phyloP scores from a whole-genome alignment of 2,797 vertebrate genomes.

The Brachyrhaphis roseni region DNA sequence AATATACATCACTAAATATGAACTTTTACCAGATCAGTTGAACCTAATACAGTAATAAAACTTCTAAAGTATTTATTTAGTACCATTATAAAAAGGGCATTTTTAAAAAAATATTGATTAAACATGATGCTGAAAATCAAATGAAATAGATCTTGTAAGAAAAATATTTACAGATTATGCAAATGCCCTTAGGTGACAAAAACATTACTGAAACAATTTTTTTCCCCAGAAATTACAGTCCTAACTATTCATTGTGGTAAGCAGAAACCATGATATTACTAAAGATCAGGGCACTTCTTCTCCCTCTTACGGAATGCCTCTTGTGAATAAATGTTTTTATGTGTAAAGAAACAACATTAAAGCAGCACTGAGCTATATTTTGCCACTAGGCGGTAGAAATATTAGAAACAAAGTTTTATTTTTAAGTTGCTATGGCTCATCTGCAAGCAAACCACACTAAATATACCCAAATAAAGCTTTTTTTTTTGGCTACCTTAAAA shows the following conservation, averaged over 20 bases:
- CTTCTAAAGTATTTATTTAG: conserved; percentile 15
- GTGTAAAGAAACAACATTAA: conserved; percentile 21
- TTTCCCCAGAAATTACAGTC: background rate
- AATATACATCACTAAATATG: conserved; percentile 14
- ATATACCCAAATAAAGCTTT: conserved; percentile 4
- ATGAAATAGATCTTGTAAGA: conserved; percentile 23
- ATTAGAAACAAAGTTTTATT: conserved; percentile 28
- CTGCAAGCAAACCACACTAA: conserved; percentile 35
- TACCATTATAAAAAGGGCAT: conserved; percentile 16
- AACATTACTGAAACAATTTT: conserved; percentile 22
- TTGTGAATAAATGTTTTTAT: conserved; percentile 21
- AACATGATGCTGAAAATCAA: conserved; percentile 16
- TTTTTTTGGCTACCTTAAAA: background rate
- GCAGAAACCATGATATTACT: conserved; percentile 2
- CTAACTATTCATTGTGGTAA: conserved; percentile 14
- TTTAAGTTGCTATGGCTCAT: conserved; percentile 55
- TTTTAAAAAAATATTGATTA: conserved; percentile 3
- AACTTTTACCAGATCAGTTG: conserved; percentile 10
- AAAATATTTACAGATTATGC: conserved; percentile 47
- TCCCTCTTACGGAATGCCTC: conserved; percentile 68
- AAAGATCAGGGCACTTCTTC: conserved; percentile 8
- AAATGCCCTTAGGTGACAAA: conserved; percentile 51
- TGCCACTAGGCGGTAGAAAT: conserved; percentile 13
- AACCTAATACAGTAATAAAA: conserved; percentile 6
- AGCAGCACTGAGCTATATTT: conserved; percentile 33